Evolutionary conservation across 2,797 vertebrate genomes (phyloP), one percentile per base, ranked within the genome.

Genomic region (Hydrophis major): DNA sequence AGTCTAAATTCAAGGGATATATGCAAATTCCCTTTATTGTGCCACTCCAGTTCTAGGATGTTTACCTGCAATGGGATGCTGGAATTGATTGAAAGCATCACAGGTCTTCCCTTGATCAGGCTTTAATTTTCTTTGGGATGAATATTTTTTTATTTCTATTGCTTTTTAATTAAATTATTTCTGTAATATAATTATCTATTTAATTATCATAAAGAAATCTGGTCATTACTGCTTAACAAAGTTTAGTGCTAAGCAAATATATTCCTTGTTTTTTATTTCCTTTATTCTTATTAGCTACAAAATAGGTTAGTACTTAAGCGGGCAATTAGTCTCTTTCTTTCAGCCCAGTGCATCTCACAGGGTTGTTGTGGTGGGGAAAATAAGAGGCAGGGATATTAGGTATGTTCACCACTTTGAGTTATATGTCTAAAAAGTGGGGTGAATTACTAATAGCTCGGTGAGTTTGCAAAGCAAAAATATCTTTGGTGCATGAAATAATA

Each of bases 11-110:
- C 93, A 93, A 96, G 95, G 96, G 95, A 96, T 96, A 92, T 96
- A 97, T 97, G 97, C 96, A 97, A 97, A 97, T 97, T 86, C 28
- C 74, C 90, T 93, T 93, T 94, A 53, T 96, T 96, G 96, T 94
- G 91, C 95, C 95, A 96, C 95, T 47, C 95, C 94, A 91, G 95
- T 97, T 97, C 96, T 94, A 50, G 92, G 91, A 94, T 94, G 93
- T 94, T 95, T 94, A 83, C 93, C 94, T 92, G 96, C 94, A 96
- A 94, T 96, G 96, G 94, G 92, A 47, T 89, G 90, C 93, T 95
- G 96, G 95, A 93, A 94, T 95, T 96, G 95, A 96, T 95, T 95
- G 96, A 96, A 97, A 97, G 94, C 95, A 97, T 94, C 95, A 93
- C 95, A 95, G 95, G 93, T 94, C 94, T 97, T 96, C 94, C 94